phyloP scores from a whole-genome alignment of 2,797 vertebrate species.

The Decapterus maruadsi region DNA sequence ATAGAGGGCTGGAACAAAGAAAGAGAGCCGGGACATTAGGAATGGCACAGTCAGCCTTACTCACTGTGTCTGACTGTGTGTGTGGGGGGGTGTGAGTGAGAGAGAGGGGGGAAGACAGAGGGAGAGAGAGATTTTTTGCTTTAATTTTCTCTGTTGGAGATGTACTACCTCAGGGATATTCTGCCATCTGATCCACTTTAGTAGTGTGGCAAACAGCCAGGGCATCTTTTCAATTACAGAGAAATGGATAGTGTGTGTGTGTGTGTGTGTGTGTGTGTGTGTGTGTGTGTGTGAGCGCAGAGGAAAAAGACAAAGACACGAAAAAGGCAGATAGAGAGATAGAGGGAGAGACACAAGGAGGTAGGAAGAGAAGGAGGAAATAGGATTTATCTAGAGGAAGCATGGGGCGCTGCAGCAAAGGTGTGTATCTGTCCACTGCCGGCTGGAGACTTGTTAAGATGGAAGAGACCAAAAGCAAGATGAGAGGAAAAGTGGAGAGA shows the following conservation, averaged over 20 bases:
- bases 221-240: slow-evolving; percentile 84
- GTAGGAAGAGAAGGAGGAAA: neutral
- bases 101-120: slow-evolving; percentile 14
- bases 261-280: slow-evolving; percentile 17
- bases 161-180: slow-evolving; percentile 84
- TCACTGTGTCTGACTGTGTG: slow-evolving; percentile 60
- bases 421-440: slow-evolving; percentile 32
- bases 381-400: slow-evolving; percentile 33
- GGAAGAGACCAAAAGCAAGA: slow-evolving; percentile 39
- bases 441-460: slow-evolving; percentile 40
- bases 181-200: slow-evolving; percentile 84
- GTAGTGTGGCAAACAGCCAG: slow-evolving; percentile 83
- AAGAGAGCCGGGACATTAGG: slow-evolving; percentile 78
- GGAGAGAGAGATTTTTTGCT: slow-evolving; percentile 65
- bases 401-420: slow-evolving; percentile 10
- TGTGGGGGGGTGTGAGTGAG: slow-evolving; percentile 25
- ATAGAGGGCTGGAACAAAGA: slow-evolving; percentile 78
- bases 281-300: slow-evolving; percentile 29
- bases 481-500: slow-evolving; percentile 22
- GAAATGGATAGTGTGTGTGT: slow-evolving; percentile 76
- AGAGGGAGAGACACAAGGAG: slow-evolving; percentile 5
- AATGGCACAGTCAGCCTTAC: slow-evolving; percentile 77
- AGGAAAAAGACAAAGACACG: slow-evolving; percentile 55
- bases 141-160: slow-evolving; percentile 82
- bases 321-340: slow-evolving; percentile 20